Percentiles rank a stretch among this genome's conserved stretches.
phyloP scores from a whole-genome alignment of 2,888 invertebrate species.

The Erebia aethiops region DNA sequence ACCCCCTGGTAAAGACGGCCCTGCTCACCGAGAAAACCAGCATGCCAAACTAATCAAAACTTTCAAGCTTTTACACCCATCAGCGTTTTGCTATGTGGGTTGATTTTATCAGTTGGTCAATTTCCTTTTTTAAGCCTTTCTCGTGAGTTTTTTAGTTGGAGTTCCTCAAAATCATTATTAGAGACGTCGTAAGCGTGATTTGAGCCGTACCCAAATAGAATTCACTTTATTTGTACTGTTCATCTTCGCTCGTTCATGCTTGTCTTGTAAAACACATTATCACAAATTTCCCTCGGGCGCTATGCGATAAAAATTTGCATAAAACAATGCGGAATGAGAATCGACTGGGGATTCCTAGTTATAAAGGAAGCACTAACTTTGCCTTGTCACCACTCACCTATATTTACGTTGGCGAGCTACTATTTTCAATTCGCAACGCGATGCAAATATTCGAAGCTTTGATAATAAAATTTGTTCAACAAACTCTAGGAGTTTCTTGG shows the following conservation, averaged over 20 bases:
- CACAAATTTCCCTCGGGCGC: slow-evolving; percentile 46
- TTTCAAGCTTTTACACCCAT: too few species aligned
- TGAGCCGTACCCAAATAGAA: not conserved
- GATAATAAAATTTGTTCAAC: slow-evolving; percentile 5
- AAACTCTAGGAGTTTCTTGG: slow-evolving; percentile 10
- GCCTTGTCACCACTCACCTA: slow-evolving; percentile 23
- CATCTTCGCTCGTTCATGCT: slow-evolving; percentile 29
- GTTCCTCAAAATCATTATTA: too few species aligned
- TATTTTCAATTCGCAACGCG: slow-evolving; percentile 17
- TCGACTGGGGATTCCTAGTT: slow-evolving; percentile 31
- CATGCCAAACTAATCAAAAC: too few species aligned
- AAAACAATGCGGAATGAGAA: slow-evolving; percentile 42
- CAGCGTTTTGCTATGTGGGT: too few species aligned
- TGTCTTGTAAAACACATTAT: slow-evolving; percentile 40
- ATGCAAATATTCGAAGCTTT: slow-evolving; percentile 1
- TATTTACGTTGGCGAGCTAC: slow-evolving; percentile 19
- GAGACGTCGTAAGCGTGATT: too few species aligned
- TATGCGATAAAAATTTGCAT: slow-evolving; percentile 43
- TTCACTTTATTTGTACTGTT: slow-evolving; percentile 4
- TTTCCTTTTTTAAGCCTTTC: too few species aligned
- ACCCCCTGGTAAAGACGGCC: too few species aligned
- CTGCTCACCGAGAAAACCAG: too few species aligned
- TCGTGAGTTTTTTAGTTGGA: too few species aligned
- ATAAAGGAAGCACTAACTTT: slow-evolving; percentile 29
- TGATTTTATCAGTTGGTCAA: too few species aligned